A percentile compares a stretch with the other conserved stretches of the same genome.
Evolutionary conservation across 2,113 vertebrate species (phyloP).

Genomic region (Uria lomvia): DNA sequence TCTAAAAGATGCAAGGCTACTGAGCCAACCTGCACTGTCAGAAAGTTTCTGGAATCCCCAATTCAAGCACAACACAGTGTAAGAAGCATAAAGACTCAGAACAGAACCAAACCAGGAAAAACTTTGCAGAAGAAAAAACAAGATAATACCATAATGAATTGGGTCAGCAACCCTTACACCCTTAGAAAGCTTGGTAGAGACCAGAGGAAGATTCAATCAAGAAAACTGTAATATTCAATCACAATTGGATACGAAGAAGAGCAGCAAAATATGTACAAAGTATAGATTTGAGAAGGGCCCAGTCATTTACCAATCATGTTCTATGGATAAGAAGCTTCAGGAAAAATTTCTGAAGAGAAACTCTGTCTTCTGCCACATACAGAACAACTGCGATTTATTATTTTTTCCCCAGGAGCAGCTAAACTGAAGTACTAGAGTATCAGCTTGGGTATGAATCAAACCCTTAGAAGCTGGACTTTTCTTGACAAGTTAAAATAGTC

Average conservation of each 20-base stretch:
- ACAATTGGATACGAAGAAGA: background rate
- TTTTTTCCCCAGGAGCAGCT: background rate
- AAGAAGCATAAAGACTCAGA: background rate
- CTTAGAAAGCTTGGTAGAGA: background rate
- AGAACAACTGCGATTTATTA: background rate
- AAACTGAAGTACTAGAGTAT: background rate
- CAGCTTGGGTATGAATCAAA: background rate
- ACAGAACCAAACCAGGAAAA: background rate
- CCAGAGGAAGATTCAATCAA: background rate
- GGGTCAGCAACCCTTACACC: background rate
- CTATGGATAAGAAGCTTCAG: background rate
- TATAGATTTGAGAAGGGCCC: background rate
- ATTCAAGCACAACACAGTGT: background rate
- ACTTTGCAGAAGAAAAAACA: background rate
- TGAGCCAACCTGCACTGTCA: background rate
- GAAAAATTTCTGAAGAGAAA: background rate
- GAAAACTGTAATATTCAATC: background rate
- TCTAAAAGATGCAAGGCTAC: background rate
- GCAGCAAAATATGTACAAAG: background rate
- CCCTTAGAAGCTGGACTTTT: background rate
- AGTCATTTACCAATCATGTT: background rate
- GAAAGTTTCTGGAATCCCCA: background rate
- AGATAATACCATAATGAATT: background rate
- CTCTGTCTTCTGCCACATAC: background rate
- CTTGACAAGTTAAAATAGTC: background rate